Evolutionary conservation across 2,113 vertebrate genomes (phyloP), one percentile per base, ranked within the genome.

Genomic region (Ursus arctos): DNA sequence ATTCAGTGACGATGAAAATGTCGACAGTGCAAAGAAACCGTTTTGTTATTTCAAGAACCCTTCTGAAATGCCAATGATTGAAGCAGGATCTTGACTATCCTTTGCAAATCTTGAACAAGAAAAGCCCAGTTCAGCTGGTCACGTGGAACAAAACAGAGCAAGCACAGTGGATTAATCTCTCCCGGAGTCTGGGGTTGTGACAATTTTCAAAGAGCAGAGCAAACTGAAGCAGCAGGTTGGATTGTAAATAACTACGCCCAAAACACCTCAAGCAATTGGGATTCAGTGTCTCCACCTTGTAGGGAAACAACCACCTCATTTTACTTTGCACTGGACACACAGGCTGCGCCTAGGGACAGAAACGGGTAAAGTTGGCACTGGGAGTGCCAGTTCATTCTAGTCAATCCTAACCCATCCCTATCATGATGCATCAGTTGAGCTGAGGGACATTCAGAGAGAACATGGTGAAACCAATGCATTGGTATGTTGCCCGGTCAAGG

Each of bases 31-130:
- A 90, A 90, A 91, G 94, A 51, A 95, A 81, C 84, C 59, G 5
- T 61, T 90, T 77, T 51, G 76, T 80, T 71, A 85, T 74, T 79
- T 85, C 76, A 51, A 96, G 94, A 96, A 79, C 92, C 47, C 81
- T 61, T 93, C 88, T 61, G 95, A 96, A 88, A 88, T 21, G 18
- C 91, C 65, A 51, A 28, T 19, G 55, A 57, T n/a, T 51, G 95
- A 84, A 87, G 88, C 43, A 22, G 82, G 43, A 26, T 79, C 95
- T 81, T 51, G 22, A 86, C 63, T 76, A 3, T n/a, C 82, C 76
- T 94, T 94, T 55, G 94, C 82, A 94, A 91, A 91, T 79, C 53
- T 67, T 31, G 40, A 95, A 47, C 72, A 91, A 87, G 88, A 96
- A 87, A 82, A 88, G 57, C 71, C 80, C 22, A 6, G 61, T n/a